Conservation (phyloP, 2,888 invertebrate species). For the Hirtodrosophila confusa region DNA sequence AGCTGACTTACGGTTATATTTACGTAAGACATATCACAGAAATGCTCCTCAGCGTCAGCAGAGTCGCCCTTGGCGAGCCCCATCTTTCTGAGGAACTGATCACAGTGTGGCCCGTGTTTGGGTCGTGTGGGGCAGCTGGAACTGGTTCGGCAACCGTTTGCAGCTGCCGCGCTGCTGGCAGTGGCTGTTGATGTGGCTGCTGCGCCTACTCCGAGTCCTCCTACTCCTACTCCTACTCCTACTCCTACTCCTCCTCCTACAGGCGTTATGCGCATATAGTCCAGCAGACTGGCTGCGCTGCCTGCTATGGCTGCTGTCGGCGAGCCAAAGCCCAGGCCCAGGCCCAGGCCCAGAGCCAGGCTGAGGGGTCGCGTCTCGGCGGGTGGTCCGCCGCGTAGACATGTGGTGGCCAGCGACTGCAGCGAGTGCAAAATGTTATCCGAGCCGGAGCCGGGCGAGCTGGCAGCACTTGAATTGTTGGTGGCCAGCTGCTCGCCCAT, state of each 20-base stretch:
- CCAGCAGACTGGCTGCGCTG: constrained; percentile 44
- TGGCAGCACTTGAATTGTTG: constrained; percentile 59
- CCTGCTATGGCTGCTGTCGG: constrained; percentile 15
- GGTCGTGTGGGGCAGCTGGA: constrained; percentile 67
- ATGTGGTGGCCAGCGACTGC: constrained; percentile 83
- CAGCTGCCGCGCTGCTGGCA: constrained; percentile 39
- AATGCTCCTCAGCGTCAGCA: constrained; percentile 83
- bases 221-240: constrained; percentile 3
- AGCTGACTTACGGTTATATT: constrained; percentile 82
- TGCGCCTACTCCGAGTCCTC: constrained; percentile 13
- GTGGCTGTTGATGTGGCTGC: constrained; percentile 46
- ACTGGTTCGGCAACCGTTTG: constrained; percentile 19
- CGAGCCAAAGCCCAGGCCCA: constrained; percentile 29
- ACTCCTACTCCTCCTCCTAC: constrained; percentile 9
- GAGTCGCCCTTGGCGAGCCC: constrained; percentile 83
- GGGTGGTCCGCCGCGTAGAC: constrained; percentile 73
- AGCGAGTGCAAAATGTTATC: constrained; percentile 81
- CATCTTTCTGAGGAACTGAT: constrained; percentile 84
- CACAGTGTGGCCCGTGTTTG: constrained; percentile 84
- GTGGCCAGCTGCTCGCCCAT: constrained; percentile 22
- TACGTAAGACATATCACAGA: constrained; percentile 84
- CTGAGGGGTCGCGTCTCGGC: constrained; percentile 50
- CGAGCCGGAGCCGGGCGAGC: constrained; percentile 56
- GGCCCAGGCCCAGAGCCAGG: constrained; percentile 14
- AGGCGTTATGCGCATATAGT: constrained; percentile 31